A percentile compares a stretch with the other conserved stretches of the same genome.
These are phyloP conservation scores for Sesia bembeciformis DNA, from an alignment of 2,888 invertebrate species.

Conservation along the genomic window DNA sequence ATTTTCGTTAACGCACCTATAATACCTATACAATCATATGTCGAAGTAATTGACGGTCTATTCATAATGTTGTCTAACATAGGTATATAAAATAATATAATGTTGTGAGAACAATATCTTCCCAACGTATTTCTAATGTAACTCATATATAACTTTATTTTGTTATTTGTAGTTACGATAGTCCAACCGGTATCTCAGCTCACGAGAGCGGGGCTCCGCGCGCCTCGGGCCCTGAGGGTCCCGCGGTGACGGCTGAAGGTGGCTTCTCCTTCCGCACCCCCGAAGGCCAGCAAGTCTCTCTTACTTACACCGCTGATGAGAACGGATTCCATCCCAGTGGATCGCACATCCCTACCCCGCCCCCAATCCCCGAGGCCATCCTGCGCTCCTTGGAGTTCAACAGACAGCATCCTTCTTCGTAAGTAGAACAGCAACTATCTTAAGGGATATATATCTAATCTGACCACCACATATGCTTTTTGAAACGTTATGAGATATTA, in stretches of 20 bases:
- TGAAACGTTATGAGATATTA: too few relatives aligned
- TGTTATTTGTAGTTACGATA: slow-evolving; percentile 69
- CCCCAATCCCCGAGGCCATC: slow-evolving; percentile 75
- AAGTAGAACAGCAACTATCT: not conserved
- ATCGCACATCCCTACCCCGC: slow-evolving; percentile 74
- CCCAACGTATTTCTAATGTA: too few relatives aligned
- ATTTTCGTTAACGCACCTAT: too few relatives aligned
- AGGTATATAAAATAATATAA: too few relatives aligned
- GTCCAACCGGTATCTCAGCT: slow-evolving; percentile 77
- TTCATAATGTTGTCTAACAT: too few relatives aligned
- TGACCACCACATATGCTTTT: too few relatives aligned
- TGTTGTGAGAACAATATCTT: too few relatives aligned
- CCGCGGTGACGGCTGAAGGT: slow-evolving; percentile 76
- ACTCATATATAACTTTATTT: not conserved
- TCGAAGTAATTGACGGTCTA: too few relatives aligned
- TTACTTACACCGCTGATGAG: slow-evolving; percentile 81
- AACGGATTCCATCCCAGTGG: slow-evolving; percentile 80
- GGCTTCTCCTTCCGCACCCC: slow-evolving; percentile 79
- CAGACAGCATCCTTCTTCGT: slow-evolving; percentile 22
- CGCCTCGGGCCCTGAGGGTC: slow-evolving; percentile 69
- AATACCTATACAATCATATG: too few relatives aligned
- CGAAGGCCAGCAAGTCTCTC: slow-evolving; percentile 77
- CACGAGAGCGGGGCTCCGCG: slow-evolving; percentile 76
- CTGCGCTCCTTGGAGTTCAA: slow-evolving; percentile 65
- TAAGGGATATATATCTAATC: too few relatives aligned